Conservation (phyloP, 1,140 invertebrate genomes). For the Drosophila kepulauana region DNA sequence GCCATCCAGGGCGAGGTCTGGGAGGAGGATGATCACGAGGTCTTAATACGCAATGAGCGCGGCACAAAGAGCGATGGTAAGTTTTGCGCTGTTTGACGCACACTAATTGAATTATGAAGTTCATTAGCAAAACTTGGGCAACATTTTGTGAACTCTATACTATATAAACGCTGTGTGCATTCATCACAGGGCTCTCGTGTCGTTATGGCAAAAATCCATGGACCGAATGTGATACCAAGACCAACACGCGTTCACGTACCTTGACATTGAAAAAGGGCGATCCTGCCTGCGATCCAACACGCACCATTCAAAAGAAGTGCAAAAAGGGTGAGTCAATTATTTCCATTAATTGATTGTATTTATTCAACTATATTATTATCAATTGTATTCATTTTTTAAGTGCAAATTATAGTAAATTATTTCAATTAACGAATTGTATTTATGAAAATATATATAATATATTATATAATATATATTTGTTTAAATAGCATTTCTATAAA, state of each 20-base stretch:
- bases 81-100: neutral
- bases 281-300: slow-evolving; percentile 91
- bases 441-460: neutral
- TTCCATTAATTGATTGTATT: too few species aligned
- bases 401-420: too few species aligned
- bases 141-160: neutral
- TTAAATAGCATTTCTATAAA: too few species aligned
- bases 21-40: slow-evolving; percentile 91
- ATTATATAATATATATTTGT: too few species aligned
- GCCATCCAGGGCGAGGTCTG: slow-evolving; percentile 86
- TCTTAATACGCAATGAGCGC: slow-evolving; percentile 90
- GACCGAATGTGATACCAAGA: slow-evolving; percentile 93
- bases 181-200: slow-evolving; percentile 86
- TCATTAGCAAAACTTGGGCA: neutral
- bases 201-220: slow-evolving; percentile 93
- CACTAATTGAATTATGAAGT: slow-evolving; percentile 1
- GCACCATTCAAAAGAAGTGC: slow-evolving; percentile 95
- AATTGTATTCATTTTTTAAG: too few species aligned
- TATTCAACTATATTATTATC: too few species aligned
- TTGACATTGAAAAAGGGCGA: slow-evolving; percentile 94
- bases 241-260: slow-evolving; percentile 91
- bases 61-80: slow-evolving; percentile 88
- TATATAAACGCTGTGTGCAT: slow-evolving; percentile 23
- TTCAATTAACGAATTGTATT: too few species aligned
- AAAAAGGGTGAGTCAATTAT: slow-evolving; percentile 90